Evolutionary conservation across 2,888 invertebrate genomes (phyloP).

Genomic region (Acrobasis suavella): DNA sequence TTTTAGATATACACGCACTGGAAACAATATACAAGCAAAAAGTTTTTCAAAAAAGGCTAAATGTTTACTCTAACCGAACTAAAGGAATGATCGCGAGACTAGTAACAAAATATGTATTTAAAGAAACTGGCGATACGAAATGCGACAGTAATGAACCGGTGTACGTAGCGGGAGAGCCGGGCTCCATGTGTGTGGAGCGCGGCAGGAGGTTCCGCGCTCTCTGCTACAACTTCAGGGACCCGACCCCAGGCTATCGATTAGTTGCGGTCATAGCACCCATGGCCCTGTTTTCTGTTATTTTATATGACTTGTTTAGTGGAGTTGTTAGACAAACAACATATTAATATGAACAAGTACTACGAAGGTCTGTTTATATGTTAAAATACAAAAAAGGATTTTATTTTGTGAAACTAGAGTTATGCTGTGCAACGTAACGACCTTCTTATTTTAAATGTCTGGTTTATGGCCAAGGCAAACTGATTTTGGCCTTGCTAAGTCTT

Average conservation of each 20-base stretch:
- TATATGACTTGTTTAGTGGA: slow-evolving; percentile 71
- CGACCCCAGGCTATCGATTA: slow-evolving; percentile 63
- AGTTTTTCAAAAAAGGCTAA: slow-evolving; percentile 44
- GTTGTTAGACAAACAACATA: slow-evolving; percentile 66
- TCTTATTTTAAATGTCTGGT: not conserved
- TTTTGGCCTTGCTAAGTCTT: not conserved
- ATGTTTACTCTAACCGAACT: slow-evolving; percentile 51
- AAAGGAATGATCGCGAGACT: slow-evolving; percentile 53
- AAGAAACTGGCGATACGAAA: slow-evolving; percentile 48
- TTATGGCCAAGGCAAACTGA: not conserved
- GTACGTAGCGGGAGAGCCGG: slow-evolving; percentile 57
- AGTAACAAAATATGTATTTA: slow-evolving; percentile 60
- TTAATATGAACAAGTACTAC: slow-evolving; percentile 28
- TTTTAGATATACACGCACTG: slow-evolving; percentile 51
- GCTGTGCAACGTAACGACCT: not conserved
- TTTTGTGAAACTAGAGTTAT: too few relatives aligned
- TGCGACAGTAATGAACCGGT: slow-evolving; percentile 62
- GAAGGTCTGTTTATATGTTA: too few relatives aligned
- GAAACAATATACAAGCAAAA: slow-evolving; percentile 48
- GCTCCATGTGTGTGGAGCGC: slow-evolving; percentile 56
- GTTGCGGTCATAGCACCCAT: slow-evolving; percentile 68
- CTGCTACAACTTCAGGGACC: slow-evolving; percentile 66
- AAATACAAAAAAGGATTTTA: too few relatives aligned
- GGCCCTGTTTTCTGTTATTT: slow-evolving; percentile 65
- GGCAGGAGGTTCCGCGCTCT: slow-evolving; percentile 56